phyloP scores from a whole-genome alignment of 2,888 invertebrate genomes.

The Acronicta aceris region DNA sequence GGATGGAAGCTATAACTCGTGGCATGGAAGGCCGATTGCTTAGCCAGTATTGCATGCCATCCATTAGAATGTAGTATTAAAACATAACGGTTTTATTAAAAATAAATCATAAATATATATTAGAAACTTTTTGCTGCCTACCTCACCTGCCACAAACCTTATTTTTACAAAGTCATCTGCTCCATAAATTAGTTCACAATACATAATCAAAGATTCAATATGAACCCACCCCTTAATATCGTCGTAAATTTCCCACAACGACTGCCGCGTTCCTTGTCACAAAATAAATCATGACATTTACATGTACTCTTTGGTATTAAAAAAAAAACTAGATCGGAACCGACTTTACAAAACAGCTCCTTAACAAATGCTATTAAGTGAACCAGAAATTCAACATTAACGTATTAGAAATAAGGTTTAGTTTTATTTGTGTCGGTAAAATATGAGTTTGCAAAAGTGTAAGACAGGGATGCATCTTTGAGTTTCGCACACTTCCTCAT shows the following conservation, averaged over 20 bases:
- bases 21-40: no score
- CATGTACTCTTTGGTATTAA: constrained; percentile 63
- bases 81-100: constrained; percentile 14
- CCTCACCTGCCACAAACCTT: constrained; percentile 44
- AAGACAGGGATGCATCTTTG: constrained; percentile 55
- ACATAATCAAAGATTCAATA: constrained; percentile 72
- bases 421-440: constrained; percentile 11
- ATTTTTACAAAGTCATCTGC: constrained; percentile 60
- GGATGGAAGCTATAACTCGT: no score
- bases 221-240: constrained; percentile 76
- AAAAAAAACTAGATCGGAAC: constrained; percentile 82
- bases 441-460: constrained; percentile 24
- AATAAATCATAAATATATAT: constrained; percentile 44
- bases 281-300: constrained; percentile 85
- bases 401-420: constrained; percentile 22
- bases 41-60: no score
- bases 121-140: constrained; percentile 37
- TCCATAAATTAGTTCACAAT: constrained; percentile 68
- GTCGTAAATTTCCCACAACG: constrained; percentile 87
- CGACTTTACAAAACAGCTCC: constrained; percentile 53
- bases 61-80: constrained; percentile 33
- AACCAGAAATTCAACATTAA: constrained; percentile 39
- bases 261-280: constrained; percentile 81
- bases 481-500: constrained; percentile 84
- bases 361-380: constrained; percentile 51